Evolutionary conservation across 2,888 invertebrate genomes (phyloP).

Genomic region (Idaea dimidiata): DNA sequence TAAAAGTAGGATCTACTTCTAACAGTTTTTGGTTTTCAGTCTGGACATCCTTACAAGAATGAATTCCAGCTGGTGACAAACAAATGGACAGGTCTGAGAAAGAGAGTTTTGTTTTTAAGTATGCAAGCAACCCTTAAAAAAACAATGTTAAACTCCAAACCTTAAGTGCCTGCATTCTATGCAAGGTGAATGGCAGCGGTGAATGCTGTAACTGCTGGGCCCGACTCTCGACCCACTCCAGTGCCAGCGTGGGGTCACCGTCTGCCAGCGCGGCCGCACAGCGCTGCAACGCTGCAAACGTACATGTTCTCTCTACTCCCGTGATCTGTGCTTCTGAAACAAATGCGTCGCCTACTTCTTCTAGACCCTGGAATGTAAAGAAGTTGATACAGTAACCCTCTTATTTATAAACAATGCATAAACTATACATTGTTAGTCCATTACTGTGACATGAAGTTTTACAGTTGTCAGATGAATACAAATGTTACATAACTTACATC

Average conservation of each 20-base stretch:
- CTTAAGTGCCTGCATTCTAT: conserved; percentile 71
- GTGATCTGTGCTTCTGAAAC: conserved; percentile 76
- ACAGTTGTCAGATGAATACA: no score
- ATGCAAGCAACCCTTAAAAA: no score
- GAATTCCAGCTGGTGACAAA: no score
- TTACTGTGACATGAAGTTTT: no score
- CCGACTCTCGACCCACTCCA: conserved; percentile 92
- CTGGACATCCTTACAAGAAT: no score
- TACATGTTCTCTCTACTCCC: conserved; percentile 64
- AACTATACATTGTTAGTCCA: no score
- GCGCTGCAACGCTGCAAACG: conserved; percentile 83
- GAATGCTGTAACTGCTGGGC: conserved; percentile 84
- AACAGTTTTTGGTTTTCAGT: no score
- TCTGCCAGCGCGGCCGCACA: conserved; percentile 93
- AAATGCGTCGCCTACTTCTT: conserved; percentile 92
- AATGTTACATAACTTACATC: no score
- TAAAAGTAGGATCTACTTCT: no score
- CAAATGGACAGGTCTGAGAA: no score
- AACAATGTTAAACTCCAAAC: conserved; percentile 29
- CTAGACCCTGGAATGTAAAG: conserved; percentile 80
- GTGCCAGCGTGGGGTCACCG: conserved; percentile 90
- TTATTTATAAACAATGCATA: no score
- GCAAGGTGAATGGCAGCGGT: conserved; percentile 70
- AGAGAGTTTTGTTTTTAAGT: no score
- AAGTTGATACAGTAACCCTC: not conserved